phyloP scores from a whole-genome alignment of 2,113 vertebrate species.

The Lagopus muta region DNA sequence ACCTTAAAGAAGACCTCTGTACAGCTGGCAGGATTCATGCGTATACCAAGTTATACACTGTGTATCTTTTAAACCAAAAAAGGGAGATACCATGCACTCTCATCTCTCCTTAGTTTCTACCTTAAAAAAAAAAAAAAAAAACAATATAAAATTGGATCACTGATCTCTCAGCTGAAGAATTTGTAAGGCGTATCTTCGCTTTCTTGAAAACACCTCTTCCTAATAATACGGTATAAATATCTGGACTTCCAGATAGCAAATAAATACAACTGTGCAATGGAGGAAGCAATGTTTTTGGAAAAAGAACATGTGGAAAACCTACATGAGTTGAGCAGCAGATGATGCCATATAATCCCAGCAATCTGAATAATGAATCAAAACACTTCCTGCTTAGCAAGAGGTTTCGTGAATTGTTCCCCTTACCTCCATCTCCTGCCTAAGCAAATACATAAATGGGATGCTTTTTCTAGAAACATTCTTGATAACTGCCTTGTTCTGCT shows the following conservation, averaged over 20 bases:
- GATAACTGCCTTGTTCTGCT: not conserved
- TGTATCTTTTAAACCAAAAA: not conserved
- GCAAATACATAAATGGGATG: not conserved
- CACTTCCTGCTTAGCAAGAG: not conserved
- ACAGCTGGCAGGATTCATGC: not conserved
- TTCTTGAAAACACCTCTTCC: not conserved
- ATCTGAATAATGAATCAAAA: not conserved
- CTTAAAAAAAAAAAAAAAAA: not conserved
- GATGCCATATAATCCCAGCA: not conserved
- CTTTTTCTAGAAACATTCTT: not conserved
- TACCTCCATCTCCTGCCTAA: not conserved
- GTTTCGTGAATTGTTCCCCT: not conserved
- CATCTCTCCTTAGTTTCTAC: not conserved
- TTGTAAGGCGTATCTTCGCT: not conserved
- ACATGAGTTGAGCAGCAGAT: not conserved
- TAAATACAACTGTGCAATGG: not conserved
- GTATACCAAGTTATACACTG: not conserved
- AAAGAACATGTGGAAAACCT: not conserved
- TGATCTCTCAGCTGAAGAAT: not conserved
- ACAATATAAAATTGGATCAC: not conserved
- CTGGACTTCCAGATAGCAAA: not conserved
- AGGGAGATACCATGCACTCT: not conserved
- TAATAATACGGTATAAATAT: slow-evolving; percentile 3
- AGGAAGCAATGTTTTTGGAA: not conserved
- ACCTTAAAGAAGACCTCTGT: not conserved